phyloP scores from a whole-genome alignment of 2,888 invertebrate genomes.

The Dexiosoma caninum region DNA sequence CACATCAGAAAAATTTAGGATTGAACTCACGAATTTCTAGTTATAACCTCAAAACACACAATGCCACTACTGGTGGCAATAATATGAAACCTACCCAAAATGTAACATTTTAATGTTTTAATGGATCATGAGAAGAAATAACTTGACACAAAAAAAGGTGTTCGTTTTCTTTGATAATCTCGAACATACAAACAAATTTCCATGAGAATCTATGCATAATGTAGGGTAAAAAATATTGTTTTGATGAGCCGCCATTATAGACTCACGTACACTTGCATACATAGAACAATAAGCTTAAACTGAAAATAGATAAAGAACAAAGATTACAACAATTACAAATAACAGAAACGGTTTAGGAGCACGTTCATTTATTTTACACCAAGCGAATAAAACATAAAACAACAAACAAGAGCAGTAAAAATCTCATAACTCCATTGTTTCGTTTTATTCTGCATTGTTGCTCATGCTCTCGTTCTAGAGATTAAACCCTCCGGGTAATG shows the following conservation, averaged over 20 bases:
- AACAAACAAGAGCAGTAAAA: constrained; percentile 18
- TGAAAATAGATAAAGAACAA: constrained; percentile 32
- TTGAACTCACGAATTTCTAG: no score
- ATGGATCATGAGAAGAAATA: no score
- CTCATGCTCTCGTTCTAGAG: constrained; percentile 8
- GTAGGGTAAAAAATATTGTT: constrained; percentile 19
- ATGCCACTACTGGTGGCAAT: no score
- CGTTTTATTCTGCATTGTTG: constrained; percentile 18
- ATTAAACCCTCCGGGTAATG: constrained; percentile 52
- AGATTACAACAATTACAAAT: constrained; percentile 29
- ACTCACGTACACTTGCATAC: background rate
- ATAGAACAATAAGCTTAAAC: constrained; percentile 18
- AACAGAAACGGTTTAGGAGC: constrained; percentile 19
- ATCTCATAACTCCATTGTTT: constrained; percentile 56
- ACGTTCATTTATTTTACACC: constrained; percentile 48
- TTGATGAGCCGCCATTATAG: constrained; percentile 8
- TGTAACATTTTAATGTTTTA: no score
- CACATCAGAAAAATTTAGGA: no score
- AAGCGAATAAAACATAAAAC: constrained; percentile 36
- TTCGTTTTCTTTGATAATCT: no score
- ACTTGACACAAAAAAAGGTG: no score
- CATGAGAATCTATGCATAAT: background rate
- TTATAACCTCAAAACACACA: no score
- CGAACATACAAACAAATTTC: no score
- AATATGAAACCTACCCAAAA: no score